These are phyloP conservation scores for Arizona elegans DNA, from an alignment of 2,113 vertebrate genomes.

Conservation along the genomic window DNA sequence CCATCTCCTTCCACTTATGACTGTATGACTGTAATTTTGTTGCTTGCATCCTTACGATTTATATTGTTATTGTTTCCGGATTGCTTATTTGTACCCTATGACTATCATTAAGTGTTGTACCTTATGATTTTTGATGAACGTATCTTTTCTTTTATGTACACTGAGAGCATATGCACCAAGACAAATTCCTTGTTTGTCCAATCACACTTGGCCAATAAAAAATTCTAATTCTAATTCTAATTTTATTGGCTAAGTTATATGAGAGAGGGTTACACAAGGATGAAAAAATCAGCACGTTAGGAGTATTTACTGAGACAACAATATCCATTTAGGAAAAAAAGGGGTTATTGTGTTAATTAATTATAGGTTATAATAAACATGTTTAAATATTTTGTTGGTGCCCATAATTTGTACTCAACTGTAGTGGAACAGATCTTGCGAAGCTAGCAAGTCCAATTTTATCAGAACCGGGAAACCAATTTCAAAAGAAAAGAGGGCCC, in stretches of 20 bases:
- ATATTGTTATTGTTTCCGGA: no score
- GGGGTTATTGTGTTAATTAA: neutral
- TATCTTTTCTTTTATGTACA: no score
- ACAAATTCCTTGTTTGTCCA: no score
- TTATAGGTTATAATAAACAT: neutral
- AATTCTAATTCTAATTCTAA: no score
- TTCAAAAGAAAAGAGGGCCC: neutral
- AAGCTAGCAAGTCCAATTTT: neutral
- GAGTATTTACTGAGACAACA: neutral
- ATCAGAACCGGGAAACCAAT: neutral
- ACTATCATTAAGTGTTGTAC: no score
- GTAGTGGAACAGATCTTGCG: neutral
- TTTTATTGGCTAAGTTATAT: neutral
- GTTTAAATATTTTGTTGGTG: neutral
- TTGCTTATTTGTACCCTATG: no score
- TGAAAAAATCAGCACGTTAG: neutral
- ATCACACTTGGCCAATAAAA: no score
- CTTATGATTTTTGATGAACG: no score
- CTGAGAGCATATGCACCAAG: no score
- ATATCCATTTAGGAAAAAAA: neutral
- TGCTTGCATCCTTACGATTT: no score
- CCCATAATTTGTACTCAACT: neutral
- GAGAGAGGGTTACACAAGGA: neutral
- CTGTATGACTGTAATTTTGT: no score
- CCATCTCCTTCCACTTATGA: no score